Conservation (phyloP, 2,797 vertebrate genomes). For the Helicolenus hilgendorfi region DNA sequence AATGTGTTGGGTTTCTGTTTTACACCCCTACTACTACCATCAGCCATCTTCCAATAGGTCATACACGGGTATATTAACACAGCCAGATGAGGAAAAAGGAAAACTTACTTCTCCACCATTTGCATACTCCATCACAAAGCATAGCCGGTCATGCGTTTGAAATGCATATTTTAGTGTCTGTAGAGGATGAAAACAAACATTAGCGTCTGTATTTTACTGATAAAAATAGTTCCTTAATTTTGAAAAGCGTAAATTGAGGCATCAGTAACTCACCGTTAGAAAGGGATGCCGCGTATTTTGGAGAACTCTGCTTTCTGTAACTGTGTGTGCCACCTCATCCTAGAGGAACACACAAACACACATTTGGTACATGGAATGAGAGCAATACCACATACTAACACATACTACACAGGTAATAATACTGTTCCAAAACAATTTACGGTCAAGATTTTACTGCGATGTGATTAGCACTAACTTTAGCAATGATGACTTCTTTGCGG, state of each 20-base stretch:
- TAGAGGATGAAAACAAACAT: constrained; percentile 7
- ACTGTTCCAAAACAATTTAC: neutral
- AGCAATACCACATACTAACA: neutral
- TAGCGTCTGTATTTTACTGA: neutral
- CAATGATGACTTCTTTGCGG: constrained; percentile 97
- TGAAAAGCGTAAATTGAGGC: neutral
- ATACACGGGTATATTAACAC: neutral
- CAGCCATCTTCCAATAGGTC: neutral
- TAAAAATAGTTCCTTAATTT: neutral
- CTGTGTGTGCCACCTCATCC: constrained; percentile 98
- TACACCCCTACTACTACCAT: neutral
- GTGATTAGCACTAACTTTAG: constrained; percentile 89
- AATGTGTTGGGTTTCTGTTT: neutral
- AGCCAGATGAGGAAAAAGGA: constrained; percentile 3
- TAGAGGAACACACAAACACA: constrained; percentile 66
- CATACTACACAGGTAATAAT: neutral
- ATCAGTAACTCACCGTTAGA: constrained; percentile 91
- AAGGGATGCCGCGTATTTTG: constrained; percentile 97
- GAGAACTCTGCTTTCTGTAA: constrained; percentile 97
- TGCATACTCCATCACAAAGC: constrained; percentile 98
- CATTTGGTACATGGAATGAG: neutral
- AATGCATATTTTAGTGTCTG: constrained; percentile 98
- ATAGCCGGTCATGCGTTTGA: constrained; percentile 96
- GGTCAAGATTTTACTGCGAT: neutral
- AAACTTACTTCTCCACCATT: constrained; percentile 96